Conservation (phyloP, 2,113 vertebrate genomes). For the Prunella himalayana region DNA sequence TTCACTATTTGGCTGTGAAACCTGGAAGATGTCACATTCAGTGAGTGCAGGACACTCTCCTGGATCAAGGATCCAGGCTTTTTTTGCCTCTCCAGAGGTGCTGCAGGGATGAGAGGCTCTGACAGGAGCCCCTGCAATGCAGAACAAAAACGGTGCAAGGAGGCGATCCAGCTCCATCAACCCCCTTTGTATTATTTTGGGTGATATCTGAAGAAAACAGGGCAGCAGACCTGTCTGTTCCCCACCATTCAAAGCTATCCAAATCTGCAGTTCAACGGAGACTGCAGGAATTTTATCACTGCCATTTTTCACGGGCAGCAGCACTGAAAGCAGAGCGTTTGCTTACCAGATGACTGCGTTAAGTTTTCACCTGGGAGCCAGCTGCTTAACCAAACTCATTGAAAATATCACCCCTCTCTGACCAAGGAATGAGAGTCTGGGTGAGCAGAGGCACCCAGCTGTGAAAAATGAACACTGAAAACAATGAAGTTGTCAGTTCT, state of each 20-base stretch:
- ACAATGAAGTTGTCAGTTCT: constrained; percentile 78
- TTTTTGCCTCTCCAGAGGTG: background rate
- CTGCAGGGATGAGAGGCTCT: background rate
- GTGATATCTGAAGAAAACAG: background rate
- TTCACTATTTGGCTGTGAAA: background rate
- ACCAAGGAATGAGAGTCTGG: constrained; percentile 52
- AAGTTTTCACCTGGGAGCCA: constrained; percentile 49
- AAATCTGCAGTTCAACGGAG: background rate
- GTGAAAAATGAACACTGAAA: constrained; percentile 77
- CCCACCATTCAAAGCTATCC: background rate
- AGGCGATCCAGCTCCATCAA: background rate
- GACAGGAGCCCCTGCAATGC: background rate
- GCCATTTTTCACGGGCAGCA: background rate
- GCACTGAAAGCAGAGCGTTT: background rate
- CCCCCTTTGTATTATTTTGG: background rate
- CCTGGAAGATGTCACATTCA: background rate
- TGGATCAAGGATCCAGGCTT: background rate
- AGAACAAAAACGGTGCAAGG: accelerated
- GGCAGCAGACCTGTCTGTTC: background rate
- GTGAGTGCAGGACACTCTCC: background rate
- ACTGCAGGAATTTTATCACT: background rate
- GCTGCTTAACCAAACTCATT: constrained; percentile 37
- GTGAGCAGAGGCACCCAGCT: constrained; percentile 65
- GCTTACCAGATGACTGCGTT: background rate
- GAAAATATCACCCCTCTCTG: constrained; percentile 52